Base-by-base conservation (phyloP, 2,797 vertebrate species). In the Cuniculus paca region DNA sequence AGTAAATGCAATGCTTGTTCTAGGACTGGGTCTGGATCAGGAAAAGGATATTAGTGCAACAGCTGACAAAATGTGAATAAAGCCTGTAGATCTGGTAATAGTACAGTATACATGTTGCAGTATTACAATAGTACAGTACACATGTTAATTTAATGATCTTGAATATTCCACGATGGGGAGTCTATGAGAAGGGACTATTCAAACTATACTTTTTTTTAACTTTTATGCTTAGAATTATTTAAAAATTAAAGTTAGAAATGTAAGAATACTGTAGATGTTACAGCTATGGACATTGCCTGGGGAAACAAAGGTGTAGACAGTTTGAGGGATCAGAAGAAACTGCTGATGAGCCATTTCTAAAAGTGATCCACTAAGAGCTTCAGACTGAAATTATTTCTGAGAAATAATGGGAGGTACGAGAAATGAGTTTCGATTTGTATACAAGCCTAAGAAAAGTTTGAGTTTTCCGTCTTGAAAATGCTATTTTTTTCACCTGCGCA, bases 401-500 rank as follows among this genome's bases (percentile, higher is more conserved):
- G 58, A 95, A 88, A 85, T 70, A 89, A 68, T 45, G 39, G 52
- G n/a, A 48, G 91, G 14, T 80, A 80, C 1, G 74, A 81, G 75
- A 96, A 92, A 50, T 89, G 12, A 95, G 87, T 89, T 90, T 75
- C 45, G 36, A 85, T 68, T 91, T n/a, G 9, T 50, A 24, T 60
- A 48, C 60, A 58, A 13, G 31, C 5, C 31, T 45, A 82, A 80
- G 74, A 34, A 78, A 92, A 92, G 42, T 75, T 88, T 74, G n/a
- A 48, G 45, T 78, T 97, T 78, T 78, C 54, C 58, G 90, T 89
- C 75, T 93, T 61, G 4, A 89, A 88, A 95, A 88, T 87, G 52
- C 94, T 95, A 72, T 77, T 79, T 96, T 96, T 91, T 94, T 93
- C 54, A 75, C 58, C 45, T 92, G n/a, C 77, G 52, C 54, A 74